Evolutionary conservation across 2,797 vertebrate species (phyloP).

Genomic region (Clamator glandarius): DNA sequence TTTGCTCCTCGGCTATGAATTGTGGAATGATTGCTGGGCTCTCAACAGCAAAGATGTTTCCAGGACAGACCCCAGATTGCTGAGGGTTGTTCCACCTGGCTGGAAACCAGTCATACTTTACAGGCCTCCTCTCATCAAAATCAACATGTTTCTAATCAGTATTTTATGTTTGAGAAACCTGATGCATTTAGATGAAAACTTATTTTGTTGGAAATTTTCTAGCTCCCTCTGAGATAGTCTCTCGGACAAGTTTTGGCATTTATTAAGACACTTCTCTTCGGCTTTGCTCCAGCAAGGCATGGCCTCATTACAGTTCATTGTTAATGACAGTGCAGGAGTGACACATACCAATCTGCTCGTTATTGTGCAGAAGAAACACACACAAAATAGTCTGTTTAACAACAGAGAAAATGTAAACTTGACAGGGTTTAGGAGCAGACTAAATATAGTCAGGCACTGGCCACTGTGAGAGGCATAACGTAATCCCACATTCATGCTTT

Average conservation of each 20-base stretch:
- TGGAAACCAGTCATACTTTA: neutral
- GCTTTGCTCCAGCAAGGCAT: conserved; percentile 47
- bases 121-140: neutral
- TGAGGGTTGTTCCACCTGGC: neutral
- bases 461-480: conserved; percentile 38
- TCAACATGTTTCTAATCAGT: neutral
- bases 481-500: conserved; percentile 26
- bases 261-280: conserved; percentile 38
- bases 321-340: neutral
- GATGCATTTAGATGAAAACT: neutral
- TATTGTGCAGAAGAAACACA: neutral
- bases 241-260: neutral
- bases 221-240: conserved; percentile 11
- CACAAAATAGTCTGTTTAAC: conserved; percentile 43
- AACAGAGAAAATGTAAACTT: conserved; percentile 29
- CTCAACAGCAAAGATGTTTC: neutral
- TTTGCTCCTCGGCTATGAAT: neutral
- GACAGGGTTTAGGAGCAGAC: conserved; percentile 14
- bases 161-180: neutral
- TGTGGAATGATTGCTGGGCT: neutral
- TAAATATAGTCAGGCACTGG: conserved; percentile 49
- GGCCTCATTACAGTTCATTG: neutral
- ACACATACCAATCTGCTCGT: conserved; percentile 37
- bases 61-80: neutral
- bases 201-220: neutral